Conservation (phyloP, 1,140 invertebrate genomes). For the Anastrepha obliqua region DNA sequence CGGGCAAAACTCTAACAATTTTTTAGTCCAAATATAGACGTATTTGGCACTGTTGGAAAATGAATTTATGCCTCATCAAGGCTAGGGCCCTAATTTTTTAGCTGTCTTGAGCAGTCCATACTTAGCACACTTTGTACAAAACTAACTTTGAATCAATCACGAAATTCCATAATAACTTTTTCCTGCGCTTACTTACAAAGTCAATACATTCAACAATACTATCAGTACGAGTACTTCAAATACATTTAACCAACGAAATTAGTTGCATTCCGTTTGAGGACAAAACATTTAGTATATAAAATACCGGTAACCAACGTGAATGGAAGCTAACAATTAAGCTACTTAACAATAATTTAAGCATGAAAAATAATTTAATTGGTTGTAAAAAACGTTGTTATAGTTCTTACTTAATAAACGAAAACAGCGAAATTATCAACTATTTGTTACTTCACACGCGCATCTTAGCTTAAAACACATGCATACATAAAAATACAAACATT, state of each 20-base stretch:
- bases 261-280: not conserved
- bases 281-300: not conserved
- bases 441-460: constrained; percentile 8
- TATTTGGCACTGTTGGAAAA: no score
- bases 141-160: no score
- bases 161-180: no score
- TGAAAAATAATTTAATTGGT: not conserved
- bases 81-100: no score
- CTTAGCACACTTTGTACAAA: no score
- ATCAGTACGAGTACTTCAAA: not conserved
- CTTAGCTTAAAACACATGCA: not conserved
- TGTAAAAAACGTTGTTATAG: not conserved
- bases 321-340: not conserved
- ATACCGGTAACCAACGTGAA: not conserved
- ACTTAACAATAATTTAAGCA: constrained; percentile 6
- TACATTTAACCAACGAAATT: not conserved
- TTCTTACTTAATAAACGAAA: constrained; percentile 11
- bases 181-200: no score
- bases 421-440: not conserved
- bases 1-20: no score
- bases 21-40: no score
- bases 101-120: no score
- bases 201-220: no score
- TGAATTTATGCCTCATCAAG: no score
- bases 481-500: not conserved